Base-by-base conservation (phyloP, 2,888 invertebrate species). In the Metallyticus violacea region DNA sequence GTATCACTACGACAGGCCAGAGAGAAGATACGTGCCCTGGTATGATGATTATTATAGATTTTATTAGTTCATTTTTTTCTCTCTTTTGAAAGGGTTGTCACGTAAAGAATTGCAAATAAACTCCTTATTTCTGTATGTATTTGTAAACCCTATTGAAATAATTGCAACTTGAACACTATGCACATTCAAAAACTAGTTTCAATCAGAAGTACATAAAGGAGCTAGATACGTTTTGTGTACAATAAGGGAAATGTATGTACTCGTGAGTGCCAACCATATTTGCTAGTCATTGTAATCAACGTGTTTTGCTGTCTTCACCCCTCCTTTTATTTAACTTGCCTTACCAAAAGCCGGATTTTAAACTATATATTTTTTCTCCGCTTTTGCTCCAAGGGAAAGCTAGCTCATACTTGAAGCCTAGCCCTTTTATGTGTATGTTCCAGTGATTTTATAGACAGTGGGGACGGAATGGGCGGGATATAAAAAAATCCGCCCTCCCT, bases 361-460 rank as follows among this genome's bases (percentile, higher is more conserved):
- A 27, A 77, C 25, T 77, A 62, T 83, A 77, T 62, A 62, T 62
- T 62, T 29, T 15, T 22, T 62, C 15, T 62, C 15, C 22, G 22
- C 40, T 77, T 77, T 77, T 83, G 77, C 83, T 83, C 83, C 77
- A 83, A 77, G 77, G 83, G 40, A 83, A 83, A 77, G 83, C 83
- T 77, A 62, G 40, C 40, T 15, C 40, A 62, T 28, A 83, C 83
- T 77, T 83, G 77, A 28, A 62, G n/a, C 83, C 76, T 77, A 83
- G n/a, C n/a, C 77, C 83, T 83, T 83, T 83, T 77, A 83, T 83
- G 83, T 62, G 40, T 83, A 83, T 81, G 81, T 81, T 27, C 25
- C 83, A 77, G 83, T 83, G 77, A 83, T 83, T 83, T 83, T 83
- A 83, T 83, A 83, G 83, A 83, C 83, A 77, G 26, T 28, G 83